These are phyloP conservation scores for Eubucco bourcierii DNA, from an alignment of 2,113 vertebrate species.

Conservation along the genomic window DNA sequence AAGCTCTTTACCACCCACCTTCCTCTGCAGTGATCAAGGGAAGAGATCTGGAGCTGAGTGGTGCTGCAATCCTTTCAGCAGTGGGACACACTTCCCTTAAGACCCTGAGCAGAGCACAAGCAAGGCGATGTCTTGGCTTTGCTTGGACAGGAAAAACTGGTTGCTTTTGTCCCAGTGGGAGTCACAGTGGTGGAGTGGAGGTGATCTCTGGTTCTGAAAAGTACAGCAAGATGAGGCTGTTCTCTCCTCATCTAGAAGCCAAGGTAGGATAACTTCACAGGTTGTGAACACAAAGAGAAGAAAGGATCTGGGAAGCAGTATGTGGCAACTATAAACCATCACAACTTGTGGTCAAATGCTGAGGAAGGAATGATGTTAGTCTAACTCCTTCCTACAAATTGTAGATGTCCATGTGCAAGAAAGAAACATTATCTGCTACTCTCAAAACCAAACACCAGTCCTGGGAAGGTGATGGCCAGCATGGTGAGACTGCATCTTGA, in stretches of 20 bases:
- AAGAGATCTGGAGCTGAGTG: not conserved
- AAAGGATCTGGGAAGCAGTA: not conserved
- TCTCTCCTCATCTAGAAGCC: not conserved
- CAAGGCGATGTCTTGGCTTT: not conserved
- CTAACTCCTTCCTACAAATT: not conserved
- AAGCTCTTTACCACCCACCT: not conserved
- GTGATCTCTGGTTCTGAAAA: not conserved
- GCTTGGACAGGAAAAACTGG: not conserved
- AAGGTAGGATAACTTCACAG: not conserved
- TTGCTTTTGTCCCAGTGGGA: not conserved
- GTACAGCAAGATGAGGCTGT: not conserved
- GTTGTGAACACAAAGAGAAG: not conserved
- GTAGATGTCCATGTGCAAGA: not conserved
- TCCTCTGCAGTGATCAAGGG: not conserved
- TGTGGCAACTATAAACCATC: not conserved
- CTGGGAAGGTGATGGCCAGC: not conserved
- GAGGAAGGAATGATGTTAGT: not conserved
- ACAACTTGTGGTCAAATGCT: not conserved
- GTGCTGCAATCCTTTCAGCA: not conserved
- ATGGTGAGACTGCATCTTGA: too few species aligned
- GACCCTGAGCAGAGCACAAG: not conserved
- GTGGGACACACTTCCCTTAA: not conserved
- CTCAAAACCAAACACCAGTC: not conserved
- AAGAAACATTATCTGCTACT: not conserved
- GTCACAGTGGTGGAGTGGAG: not conserved